These are phyloP conservation scores for Hedychridium roseum DNA, from an alignment of 2,888 invertebrate genomes.

Conservation along the genomic window DNA sequence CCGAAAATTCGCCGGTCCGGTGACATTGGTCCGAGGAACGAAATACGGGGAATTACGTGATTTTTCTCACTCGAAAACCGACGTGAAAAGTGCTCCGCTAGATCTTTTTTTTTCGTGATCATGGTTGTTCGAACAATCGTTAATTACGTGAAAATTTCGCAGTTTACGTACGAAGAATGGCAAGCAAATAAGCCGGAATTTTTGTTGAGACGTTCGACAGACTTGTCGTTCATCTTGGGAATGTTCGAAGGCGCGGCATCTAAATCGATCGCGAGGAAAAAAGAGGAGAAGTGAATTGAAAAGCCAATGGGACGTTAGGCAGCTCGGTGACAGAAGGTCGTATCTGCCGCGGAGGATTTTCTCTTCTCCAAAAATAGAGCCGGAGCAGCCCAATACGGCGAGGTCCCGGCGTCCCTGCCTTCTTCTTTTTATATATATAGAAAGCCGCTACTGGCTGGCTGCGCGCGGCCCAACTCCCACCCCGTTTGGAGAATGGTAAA, in stretches of 20 bases:
- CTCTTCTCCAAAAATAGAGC: conserved; percentile 59
- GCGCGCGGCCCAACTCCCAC: neutral
- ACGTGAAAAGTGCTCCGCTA: no score
- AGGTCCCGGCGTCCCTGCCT: conserved; percentile 26
- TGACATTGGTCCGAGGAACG: no score
- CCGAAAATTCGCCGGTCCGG: no score
- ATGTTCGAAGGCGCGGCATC: neutral
- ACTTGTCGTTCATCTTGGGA: neutral
- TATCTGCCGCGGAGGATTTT: conserved; percentile 45
- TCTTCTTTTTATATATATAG: conserved; percentile 29
- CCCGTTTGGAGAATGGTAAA: neutral
- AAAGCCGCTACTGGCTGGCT: conserved; percentile 8
- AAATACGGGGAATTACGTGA: no score
- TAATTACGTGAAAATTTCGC: no score
- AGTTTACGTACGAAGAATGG: no score
- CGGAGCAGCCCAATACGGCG: conserved; percentile 54
- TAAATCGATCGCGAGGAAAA: conserved; percentile 21
- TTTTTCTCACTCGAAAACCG: no score
- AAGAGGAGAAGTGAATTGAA: conserved; percentile 15
- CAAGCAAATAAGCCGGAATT: no score
- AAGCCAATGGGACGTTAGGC: conserved; percentile 13
- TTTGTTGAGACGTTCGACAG: no score
- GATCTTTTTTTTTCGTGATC: no score
- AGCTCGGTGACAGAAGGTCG: conserved; percentile 23
- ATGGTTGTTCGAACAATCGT: no score